Conservation (phyloP, 2,113 vertebrate species). For the Rousettus leschenaultii region DNA sequence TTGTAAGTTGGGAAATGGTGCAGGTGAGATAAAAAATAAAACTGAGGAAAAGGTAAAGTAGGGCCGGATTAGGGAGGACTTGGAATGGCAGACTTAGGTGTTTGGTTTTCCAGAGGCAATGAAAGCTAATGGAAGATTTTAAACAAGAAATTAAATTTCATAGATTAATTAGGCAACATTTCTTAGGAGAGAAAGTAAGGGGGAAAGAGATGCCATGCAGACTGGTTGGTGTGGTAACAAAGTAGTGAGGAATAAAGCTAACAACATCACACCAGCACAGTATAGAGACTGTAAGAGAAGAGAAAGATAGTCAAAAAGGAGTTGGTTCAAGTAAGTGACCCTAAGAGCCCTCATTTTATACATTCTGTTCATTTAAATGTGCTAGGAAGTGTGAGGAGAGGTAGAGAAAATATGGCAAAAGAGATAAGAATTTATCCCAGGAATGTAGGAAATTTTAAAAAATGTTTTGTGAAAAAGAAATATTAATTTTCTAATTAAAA, state of each 20-base stretch:
- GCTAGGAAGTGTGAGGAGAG: background rate
- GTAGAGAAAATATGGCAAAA: background rate
- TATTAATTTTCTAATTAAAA: constrained; percentile 25
- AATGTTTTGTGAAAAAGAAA: background rate
- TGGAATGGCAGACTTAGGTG: background rate
- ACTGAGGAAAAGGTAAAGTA: background rate
- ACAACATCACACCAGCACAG: background rate
- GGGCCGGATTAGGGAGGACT: background rate
- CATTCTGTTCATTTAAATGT: background rate
- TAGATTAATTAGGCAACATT: background rate
- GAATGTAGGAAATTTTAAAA: background rate
- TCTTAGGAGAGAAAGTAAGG: background rate
- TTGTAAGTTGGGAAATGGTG: background rate
- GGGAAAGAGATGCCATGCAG: background rate
- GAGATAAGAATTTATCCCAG: background rate
- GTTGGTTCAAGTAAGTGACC: background rate
- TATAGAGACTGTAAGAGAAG: background rate
- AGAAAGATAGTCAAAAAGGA: background rate
- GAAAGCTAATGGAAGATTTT: background rate
- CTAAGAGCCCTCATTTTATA: background rate
- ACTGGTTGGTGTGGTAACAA: background rate
- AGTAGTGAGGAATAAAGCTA: background rate
- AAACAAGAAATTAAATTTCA: background rate
- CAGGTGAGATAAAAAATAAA: background rate
- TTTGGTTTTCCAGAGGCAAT: background rate